Evolutionary conservation across 2,888 invertebrate genomes (phyloP).

Genomic region (Quadriops clusia): DNA sequence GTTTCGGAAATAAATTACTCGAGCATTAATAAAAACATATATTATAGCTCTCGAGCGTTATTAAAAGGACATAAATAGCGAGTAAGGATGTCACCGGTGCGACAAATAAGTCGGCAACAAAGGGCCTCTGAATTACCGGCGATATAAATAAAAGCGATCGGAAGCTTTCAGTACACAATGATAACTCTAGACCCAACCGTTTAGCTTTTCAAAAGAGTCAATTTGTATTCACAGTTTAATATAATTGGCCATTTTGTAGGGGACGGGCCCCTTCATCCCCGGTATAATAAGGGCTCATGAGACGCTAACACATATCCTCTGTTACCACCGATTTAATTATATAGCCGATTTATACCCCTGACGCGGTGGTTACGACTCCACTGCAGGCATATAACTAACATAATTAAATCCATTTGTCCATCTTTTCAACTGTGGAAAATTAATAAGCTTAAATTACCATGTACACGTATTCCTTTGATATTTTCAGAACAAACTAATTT

Average conservation of each 20-base stretch:
- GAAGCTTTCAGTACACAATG: constrained; percentile 20
- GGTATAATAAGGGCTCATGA: constrained; percentile 31
- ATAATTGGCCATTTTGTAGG: constrained; percentile 25
- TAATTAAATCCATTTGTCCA: too few relatives aligned
- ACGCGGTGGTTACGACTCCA: too few relatives aligned
- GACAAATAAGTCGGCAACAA: constrained; percentile 15
- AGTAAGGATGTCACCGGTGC: constrained; percentile 7
- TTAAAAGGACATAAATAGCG: constrained; percentile 16
- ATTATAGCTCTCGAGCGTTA: constrained; percentile 7
- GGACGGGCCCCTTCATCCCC: constrained; percentile 19
- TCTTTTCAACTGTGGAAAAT: too few relatives aligned
- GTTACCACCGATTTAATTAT: constrained; percentile 32
- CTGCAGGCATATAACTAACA: too few relatives aligned
- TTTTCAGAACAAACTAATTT: too few relatives aligned
- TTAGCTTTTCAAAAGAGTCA: constrained; percentile 35
- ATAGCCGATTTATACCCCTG: constrained; percentile 31
- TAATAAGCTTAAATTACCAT: too few relatives aligned
- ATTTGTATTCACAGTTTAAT: constrained; percentile 33
- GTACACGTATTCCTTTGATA: too few relatives aligned
- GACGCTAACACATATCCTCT: constrained; percentile 26
- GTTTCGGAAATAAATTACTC: too few relatives aligned
- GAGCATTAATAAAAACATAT: too few relatives aligned
- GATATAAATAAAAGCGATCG: constrained; percentile 19
- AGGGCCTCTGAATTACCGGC: constrained; percentile 14
- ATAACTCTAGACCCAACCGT: constrained; percentile 32